Evolutionary conservation across 2,113 vertebrate genomes (phyloP).

Genomic region (Catharus bicknelli): DNA sequence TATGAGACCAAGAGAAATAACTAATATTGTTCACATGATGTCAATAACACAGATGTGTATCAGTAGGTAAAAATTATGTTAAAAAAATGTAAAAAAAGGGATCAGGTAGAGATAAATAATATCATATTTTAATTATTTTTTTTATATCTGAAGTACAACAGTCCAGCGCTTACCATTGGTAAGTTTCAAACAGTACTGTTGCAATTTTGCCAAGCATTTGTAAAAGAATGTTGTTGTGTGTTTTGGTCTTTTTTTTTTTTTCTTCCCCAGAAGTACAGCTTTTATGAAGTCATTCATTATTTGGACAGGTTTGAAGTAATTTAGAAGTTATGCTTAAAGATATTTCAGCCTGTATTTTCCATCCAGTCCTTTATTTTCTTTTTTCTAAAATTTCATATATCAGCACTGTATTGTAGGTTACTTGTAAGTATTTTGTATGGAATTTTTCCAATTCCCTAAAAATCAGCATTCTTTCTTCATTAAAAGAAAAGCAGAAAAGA

Average conservation of each 20-base stretch:
- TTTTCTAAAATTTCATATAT: not conserved
- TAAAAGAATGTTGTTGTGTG: not conserved
- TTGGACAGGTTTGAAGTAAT: not conserved
- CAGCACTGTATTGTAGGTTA: not conserved
- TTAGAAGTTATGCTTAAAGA: not conserved
- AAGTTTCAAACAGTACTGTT: not conserved
- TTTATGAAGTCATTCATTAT: not conserved
- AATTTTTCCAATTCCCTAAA: not conserved
- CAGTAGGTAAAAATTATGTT: not conserved
- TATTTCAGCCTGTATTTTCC: not conserved
- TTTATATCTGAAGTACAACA: not conserved
- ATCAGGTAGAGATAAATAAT: not conserved
- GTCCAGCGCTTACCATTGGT: not conserved
- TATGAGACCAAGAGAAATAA: not conserved
- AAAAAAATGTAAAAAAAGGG: not conserved
- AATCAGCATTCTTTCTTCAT: not conserved
- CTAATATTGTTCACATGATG: not conserved
- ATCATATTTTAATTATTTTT: accelerated
- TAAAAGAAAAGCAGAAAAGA: not conserved
- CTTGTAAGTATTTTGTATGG: not conserved
- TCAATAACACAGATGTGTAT: not conserved
- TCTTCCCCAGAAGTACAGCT: not conserved
- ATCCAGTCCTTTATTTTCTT: not conserved
- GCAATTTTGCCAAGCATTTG: not conserved
- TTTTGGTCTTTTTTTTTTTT: not conserved